Evolutionary conservation across 2,113 vertebrate genomes (phyloP).

Genomic region (Rhynchomys soricoides): DNA sequence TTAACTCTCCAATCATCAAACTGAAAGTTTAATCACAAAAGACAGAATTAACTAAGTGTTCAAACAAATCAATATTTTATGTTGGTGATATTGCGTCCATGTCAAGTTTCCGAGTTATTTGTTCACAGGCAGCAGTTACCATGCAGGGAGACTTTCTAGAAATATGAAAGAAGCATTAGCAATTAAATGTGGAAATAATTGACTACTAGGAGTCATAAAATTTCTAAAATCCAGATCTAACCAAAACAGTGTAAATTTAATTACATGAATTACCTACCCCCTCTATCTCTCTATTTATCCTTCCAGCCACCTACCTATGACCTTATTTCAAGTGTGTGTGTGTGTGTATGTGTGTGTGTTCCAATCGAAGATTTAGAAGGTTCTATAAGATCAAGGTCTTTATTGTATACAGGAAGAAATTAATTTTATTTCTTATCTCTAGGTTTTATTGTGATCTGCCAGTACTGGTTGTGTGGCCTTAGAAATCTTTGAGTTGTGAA

Average conservation of each 20-base stretch:
- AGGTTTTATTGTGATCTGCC: neutral
- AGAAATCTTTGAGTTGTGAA: neutral
- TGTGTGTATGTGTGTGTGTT: neutral
- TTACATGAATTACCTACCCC: neutral
- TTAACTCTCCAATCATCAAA: constrained; percentile 36
- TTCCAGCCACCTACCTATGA: neutral
- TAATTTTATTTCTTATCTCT: neutral
- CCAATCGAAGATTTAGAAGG: neutral
- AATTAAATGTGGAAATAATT: constrained; percentile 19
- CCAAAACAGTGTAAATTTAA: neutral
- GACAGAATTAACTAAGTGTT: constrained; percentile 35
- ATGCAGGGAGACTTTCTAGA: constrained; percentile 13
- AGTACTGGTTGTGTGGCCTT: neutral
- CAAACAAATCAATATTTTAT: constrained; percentile 37
- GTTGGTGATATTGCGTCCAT: neutral
- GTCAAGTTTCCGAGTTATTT: neutral
- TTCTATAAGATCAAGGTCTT: neutral
- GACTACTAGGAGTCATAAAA: neutral
- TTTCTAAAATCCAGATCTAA: constrained; percentile 32
- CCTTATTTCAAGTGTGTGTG: neutral
- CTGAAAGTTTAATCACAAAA: constrained; percentile 57
- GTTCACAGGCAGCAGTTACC: neutral
- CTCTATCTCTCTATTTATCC: neutral
- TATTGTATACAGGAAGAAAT: too few species aligned
- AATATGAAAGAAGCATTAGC: neutral